These are phyloP conservation scores for Antechinus flavipes DNA, from an alignment of 2,113 vertebrate species.

Conservation along the genomic window DNA sequence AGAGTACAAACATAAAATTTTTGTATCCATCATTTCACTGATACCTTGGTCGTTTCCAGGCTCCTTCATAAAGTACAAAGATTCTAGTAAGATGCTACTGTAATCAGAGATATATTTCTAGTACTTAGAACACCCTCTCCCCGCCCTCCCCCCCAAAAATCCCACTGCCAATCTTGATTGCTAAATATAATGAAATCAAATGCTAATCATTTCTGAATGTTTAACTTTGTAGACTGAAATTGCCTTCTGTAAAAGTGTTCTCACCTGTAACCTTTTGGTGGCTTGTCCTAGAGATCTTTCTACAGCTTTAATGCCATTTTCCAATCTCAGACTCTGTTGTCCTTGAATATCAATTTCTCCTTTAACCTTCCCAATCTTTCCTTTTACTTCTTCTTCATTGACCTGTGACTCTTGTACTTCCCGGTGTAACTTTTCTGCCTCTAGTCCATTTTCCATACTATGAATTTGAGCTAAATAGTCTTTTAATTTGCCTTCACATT, in stretches of 20 bases:
- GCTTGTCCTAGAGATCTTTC: slow-evolving; percentile 95
- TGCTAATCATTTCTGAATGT: neutral
- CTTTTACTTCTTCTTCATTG: slow-evolving; percentile 93
- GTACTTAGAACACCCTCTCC: neutral
- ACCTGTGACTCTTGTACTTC: slow-evolving; percentile 92
- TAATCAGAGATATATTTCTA: slow-evolving; percentile 3
- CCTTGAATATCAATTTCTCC: slow-evolving; percentile 93
- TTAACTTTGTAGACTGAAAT: neutral
- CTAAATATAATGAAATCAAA: neutral
- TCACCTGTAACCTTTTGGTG: slow-evolving; percentile 93
- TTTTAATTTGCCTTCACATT: slow-evolving; percentile 91
- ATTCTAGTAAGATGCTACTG: neutral
- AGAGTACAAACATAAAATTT: neutral
- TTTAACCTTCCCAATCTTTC: slow-evolving; percentile 91
- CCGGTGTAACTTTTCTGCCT: slow-evolving; percentile 92
- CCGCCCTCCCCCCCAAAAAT: neutral
- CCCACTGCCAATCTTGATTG: neutral
- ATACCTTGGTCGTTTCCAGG: neutral
- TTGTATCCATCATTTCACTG: neutral
- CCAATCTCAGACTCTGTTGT: slow-evolving; percentile 93
- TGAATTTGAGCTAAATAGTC: slow-evolving; percentile 91
- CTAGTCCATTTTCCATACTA: slow-evolving; percentile 91
- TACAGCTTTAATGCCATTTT: slow-evolving; percentile 95
- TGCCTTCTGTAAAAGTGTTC: neutral
- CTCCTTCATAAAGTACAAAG: neutral